Evolutionary conservation across 2,797 vertebrate genomes (phyloP).

Genomic region (Acropternis orthonyx): DNA sequence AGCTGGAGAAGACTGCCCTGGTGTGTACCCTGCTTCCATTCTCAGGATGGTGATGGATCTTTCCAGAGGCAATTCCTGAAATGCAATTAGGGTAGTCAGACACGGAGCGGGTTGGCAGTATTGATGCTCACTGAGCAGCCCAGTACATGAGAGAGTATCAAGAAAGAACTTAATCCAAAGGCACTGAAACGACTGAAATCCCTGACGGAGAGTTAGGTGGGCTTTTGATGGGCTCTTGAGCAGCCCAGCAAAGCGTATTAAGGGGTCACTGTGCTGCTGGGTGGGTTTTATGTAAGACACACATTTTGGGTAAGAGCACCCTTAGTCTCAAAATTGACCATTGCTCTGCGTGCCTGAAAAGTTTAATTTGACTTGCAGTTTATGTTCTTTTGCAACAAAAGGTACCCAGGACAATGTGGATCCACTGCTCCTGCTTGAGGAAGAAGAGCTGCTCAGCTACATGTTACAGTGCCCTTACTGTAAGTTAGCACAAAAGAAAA

Average conservation of each 20-base stretch:
- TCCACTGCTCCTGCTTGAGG: background rate
- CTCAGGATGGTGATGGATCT: background rate
- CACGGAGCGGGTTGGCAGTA: background rate
- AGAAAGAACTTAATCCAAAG: background rate
- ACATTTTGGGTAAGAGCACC: background rate
- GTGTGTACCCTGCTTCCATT: background rate
- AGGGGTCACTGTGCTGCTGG: background rate
- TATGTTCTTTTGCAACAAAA: background rate
- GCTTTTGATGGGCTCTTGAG: background rate
- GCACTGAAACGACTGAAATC: background rate
- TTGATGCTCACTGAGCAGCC: background rate
- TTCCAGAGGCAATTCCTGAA: background rate
- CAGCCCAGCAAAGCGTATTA: accelerated
- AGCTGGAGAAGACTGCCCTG: background rate
- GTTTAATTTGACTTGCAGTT: background rate
- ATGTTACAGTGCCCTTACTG: background rate
- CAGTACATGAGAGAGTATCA: background rate
- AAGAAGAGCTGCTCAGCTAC: background rate
- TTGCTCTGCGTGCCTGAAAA: background rate
- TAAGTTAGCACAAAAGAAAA: background rate
- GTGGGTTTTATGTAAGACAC: background rate
- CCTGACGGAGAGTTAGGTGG: background rate
- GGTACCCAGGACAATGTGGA: background rate
- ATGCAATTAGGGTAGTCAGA: background rate
- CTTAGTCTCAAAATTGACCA: background rate